A percentile compares a stretch with the other conserved stretches of the same genome.
phyloP scores from a whole-genome alignment of 2,113 vertebrate species.

The Promerops cafer region DNA sequence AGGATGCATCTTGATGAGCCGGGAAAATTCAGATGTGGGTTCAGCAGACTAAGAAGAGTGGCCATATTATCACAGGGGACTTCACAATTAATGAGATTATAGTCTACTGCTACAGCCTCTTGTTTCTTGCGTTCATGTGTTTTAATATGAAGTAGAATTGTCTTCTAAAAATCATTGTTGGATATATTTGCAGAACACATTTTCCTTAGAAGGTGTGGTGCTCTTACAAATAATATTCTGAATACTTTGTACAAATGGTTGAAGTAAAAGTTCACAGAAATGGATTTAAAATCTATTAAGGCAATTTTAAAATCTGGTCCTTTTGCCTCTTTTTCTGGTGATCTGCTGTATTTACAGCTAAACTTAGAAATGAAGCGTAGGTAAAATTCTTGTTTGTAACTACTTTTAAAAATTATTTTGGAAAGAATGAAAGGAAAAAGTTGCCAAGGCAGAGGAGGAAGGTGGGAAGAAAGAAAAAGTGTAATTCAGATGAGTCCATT shows the following conservation, averaged over 20 bases:
- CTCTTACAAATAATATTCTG: not conserved
- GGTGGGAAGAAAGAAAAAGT: not conserved
- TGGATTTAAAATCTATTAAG: not conserved
- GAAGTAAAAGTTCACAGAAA: not conserved
- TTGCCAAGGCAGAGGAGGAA: not conserved
- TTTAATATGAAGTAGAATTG: not conserved
- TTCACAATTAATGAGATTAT: not conserved
- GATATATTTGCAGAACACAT: not conserved
- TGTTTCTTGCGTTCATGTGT: not conserved
- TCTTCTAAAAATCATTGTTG: not conserved
- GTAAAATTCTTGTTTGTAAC: not conserved
- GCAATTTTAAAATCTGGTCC: not conserved
- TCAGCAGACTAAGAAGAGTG: not conserved
- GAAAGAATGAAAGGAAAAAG: not conserved
- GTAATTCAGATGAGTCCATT: not conserved
- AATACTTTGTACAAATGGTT: not conserved
- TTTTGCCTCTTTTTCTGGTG: not conserved
- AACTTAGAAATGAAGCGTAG: not conserved
- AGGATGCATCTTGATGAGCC: not conserved
- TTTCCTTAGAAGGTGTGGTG: not conserved
- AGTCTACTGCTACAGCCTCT: not conserved
- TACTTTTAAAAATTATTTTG: not conserved
- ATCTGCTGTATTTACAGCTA: not conserved
- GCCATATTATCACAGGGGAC: not conserved
- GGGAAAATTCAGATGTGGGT: not conserved